Evolutionary conservation across 2,797 vertebrate genomes (phyloP).

Genomic region (Sebastes matsubarae): DNA sequence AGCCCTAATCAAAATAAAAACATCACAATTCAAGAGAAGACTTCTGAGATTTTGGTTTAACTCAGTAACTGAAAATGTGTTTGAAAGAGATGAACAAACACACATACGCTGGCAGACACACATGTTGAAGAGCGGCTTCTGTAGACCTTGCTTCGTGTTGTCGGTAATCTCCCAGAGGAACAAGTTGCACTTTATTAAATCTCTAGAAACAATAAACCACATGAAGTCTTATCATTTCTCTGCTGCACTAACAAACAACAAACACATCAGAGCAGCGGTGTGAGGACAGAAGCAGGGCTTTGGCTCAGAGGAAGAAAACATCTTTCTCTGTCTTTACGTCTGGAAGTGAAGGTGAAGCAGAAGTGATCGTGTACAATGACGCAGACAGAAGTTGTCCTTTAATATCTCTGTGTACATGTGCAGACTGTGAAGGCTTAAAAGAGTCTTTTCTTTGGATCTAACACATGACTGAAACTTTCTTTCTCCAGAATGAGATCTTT

Average conservation of each 20-base stretch:
- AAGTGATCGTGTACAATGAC: not conserved
- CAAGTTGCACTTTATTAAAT: conserved; percentile 51
- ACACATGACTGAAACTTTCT: not conserved
- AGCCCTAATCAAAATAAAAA: not conserved
- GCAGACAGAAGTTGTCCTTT: not conserved
- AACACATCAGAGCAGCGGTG: conserved; percentile 21
- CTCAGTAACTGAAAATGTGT: not conserved
- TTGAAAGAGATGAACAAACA: conserved; percentile 10
- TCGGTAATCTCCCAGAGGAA: conserved; percentile 57
- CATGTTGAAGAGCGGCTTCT: conserved; percentile 28
- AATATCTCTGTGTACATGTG: not conserved
- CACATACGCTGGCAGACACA: conserved; percentile 2
- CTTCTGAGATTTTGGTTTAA: not conserved
- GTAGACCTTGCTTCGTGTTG: conserved; percentile 51
- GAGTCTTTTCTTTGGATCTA: not conserved
- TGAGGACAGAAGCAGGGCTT: conserved; percentile 19
- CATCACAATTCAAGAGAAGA: not conserved
- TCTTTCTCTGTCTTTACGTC: not conserved
- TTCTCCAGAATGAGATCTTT: conserved; percentile 95
- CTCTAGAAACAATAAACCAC: conserved; percentile 57
- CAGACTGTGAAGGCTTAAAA: not conserved
- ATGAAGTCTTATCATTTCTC: conserved; percentile 41
- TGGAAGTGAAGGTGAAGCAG: not conserved
- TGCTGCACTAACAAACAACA: conserved; percentile 33
- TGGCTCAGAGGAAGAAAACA: conserved; percentile 12